These are phyloP conservation scores for Drosophila infuscata DNA, from an alignment of 2,888 invertebrate species.

Conservation along the genomic window DNA sequence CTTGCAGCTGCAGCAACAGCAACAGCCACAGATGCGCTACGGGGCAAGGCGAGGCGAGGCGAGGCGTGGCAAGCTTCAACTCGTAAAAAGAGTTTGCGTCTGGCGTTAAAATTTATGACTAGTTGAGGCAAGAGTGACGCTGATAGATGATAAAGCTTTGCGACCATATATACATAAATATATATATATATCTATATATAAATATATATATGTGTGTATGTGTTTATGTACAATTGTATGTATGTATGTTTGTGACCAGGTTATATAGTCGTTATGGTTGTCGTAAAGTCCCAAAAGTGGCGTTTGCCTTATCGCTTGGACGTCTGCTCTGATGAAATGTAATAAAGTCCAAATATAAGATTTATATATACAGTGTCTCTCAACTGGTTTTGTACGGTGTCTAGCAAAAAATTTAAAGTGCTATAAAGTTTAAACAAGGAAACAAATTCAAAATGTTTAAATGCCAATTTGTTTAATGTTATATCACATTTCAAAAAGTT, in stretches of 20 bases:
- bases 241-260: constrained; percentile 19
- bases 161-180: constrained; percentile 11
- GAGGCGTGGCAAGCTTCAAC: constrained; percentile 20
- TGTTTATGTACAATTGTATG: neutral
- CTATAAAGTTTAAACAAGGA: too few species aligned
- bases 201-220: neutral
- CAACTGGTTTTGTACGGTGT: too few species aligned
- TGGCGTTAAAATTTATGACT: constrained; percentile 62
- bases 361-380: neutral
- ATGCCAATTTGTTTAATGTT: too few species aligned
- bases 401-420: too few species aligned
- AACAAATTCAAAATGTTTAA: too few species aligned
- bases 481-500: too few species aligned
- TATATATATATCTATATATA: neutral
- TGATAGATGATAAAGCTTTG: constrained; percentile 59
- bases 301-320: constrained; percentile 18
- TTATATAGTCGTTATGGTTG: constrained; percentile 34
- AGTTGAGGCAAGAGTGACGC: constrained; percentile 58
- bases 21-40: constrained; percentile 18
- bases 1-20: constrained; percentile 16
- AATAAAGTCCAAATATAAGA: constrained; percentile 4
- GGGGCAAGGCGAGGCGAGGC: constrained; percentile 20
- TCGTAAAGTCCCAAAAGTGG: constrained; percentile 41
- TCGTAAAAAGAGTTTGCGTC: constrained; percentile 54
- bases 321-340: constrained; percentile 3